These are phyloP conservation scores for Astreopora myriophthalma DNA, from an alignment of 64 coral and sea anemone genomes.

Conservation along the genomic window DNA sequence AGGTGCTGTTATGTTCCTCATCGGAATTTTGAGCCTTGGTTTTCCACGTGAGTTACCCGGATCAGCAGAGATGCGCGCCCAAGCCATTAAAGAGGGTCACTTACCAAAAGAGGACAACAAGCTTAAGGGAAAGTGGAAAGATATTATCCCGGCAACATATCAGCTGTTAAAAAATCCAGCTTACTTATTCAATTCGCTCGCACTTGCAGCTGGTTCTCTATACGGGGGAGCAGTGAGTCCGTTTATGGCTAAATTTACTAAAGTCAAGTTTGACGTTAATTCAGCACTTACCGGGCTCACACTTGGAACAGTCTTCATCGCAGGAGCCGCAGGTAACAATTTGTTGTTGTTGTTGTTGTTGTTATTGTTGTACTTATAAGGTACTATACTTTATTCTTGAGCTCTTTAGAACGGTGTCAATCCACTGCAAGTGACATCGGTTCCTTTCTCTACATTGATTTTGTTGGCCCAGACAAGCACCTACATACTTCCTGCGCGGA, in stretches of 20 bases:
- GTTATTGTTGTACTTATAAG: not conserved
- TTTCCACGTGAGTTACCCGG: conserved; percentile 83
- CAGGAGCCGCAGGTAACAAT: conserved; percentile 58
- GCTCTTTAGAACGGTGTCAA: too few species aligned
- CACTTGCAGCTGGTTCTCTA: conserved; percentile 10
- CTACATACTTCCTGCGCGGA: too few species aligned
- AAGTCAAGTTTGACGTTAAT: conserved; percentile 61
- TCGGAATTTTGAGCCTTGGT: conserved; percentile 45
- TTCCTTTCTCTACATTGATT: too few species aligned
- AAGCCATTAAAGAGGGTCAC: conserved; percentile 74
- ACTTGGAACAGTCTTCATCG: conserved; percentile 38
- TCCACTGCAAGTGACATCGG: too few species aligned
- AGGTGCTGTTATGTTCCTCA: conserved; percentile 48
- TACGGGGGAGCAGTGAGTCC: conserved; percentile 51
- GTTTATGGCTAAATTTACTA: conserved; percentile 72
- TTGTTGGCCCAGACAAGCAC: too few species aligned
- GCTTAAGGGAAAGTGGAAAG: conserved; percentile 52
- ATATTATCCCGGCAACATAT: conserved; percentile 66
- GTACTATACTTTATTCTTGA: too few species aligned
- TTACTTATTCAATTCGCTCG: conserved; percentile 82
- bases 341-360: not conserved
- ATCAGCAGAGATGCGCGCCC: conserved; percentile 59
- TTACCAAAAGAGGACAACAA: conserved; percentile 70
- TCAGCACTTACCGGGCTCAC: conserved; percentile 49
- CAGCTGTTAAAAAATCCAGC: conserved; percentile 80